Percentiles rank a stretch among this genome's conserved stretches.
Evolutionary conservation across 2,888 invertebrate species (phyloP).

Genomic region (Ryuthela nishihirai): DNA sequence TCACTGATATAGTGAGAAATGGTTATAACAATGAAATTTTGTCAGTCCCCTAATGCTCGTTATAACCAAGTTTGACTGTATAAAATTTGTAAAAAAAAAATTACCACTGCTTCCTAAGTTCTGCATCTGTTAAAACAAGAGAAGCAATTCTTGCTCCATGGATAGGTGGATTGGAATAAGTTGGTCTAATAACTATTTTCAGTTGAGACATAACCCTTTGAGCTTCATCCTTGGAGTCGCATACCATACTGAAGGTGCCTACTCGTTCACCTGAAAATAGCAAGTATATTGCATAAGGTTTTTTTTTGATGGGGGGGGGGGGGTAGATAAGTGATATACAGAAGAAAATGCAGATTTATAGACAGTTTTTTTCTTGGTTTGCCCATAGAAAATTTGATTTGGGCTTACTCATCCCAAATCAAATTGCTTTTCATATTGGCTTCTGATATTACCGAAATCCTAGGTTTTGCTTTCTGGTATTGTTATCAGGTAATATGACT

Average conservation of each 20-base stretch:
- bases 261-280: slow-evolving; percentile 71
- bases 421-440: no score
- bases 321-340: neutral
- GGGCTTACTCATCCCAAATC: no score
- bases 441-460: no score
- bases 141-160: slow-evolving; percentile 85
- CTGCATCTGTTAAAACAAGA: slow-evolving; percentile 71
- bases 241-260: slow-evolving; percentile 82
- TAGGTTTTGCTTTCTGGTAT: no score
- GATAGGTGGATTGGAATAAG: slow-evolving; percentile 97
- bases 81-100: slow-evolving; percentile 41
- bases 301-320: neutral
- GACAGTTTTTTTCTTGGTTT: neutral
- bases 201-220: slow-evolving; percentile 84
- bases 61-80: no score
- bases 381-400: no score
- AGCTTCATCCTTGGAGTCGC: slow-evolving; percentile 71
- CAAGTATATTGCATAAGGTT: no score
- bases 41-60: no score
- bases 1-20: no score
- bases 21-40: no score
- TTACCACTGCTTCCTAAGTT: slow-evolving; percentile 64
- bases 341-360: neutral
- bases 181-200: slow-evolving; percentile 89
- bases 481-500: no score